Evolutionary conservation across 2,888 invertebrate genomes (phyloP).

Genomic region (Drosophila macrothrix): DNA sequence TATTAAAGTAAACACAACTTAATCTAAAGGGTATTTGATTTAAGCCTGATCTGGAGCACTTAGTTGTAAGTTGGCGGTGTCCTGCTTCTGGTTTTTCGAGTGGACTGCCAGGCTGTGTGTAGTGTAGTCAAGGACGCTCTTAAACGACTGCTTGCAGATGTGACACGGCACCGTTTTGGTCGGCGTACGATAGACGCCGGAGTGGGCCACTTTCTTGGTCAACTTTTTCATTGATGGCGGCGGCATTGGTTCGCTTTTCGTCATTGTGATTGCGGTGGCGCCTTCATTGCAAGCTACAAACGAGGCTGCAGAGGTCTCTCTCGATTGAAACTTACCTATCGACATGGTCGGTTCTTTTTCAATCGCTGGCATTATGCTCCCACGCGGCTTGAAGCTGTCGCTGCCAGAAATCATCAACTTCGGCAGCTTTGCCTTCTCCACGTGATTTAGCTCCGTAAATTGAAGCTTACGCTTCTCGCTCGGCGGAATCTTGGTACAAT

Average conservation of each 20-base stretch:
- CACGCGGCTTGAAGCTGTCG: constrained; percentile 22
- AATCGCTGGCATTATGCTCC: constrained; percentile 20
- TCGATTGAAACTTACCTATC: constrained; percentile 25
- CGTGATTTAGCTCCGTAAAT: constrained; percentile 80
- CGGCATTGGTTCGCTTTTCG: constrained; percentile 44
- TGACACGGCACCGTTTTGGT: constrained; percentile 81
- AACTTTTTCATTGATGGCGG: constrained; percentile 63
- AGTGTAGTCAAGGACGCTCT: constrained; percentile 80
- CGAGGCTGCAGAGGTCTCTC: background rate
- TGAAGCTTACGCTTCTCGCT: constrained; percentile 79
- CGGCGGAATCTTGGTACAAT: constrained; percentile 83
- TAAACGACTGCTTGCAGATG: constrained; percentile 79
- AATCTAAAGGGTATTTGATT: constrained; percentile 43
- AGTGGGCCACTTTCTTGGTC: constrained; percentile 74
- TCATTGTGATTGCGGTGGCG: background rate
- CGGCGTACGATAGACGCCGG: constrained; percentile 82
- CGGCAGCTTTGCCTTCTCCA: constrained; percentile 77
- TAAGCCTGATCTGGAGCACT: constrained; percentile 58
- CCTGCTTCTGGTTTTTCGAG: constrained; percentile 42
- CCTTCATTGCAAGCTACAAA: constrained; percentile 2
- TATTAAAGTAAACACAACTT: constrained; percentile 49
- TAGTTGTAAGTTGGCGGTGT: constrained; percentile 43
- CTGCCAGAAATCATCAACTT: constrained; percentile 31
- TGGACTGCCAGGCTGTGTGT: constrained; percentile 77
- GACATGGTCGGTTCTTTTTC: background rate